Evolutionary conservation across 2,888 invertebrate genomes (phyloP).

Genomic region (Leptura quadrifasciata): DNA sequence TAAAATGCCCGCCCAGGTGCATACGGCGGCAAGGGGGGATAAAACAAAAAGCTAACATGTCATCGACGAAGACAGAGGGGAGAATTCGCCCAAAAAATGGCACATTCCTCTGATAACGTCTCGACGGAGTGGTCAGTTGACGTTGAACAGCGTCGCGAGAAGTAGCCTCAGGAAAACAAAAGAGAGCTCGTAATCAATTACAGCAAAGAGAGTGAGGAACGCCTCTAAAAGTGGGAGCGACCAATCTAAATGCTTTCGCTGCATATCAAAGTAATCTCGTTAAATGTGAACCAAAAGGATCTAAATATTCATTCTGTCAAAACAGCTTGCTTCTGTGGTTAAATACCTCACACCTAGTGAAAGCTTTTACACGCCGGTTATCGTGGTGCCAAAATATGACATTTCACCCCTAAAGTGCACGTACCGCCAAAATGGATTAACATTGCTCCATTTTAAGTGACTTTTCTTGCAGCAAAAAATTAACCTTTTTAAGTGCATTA

Average conservation of each 20-base stretch:
- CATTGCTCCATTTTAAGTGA: not conserved
- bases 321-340: conserved; percentile 71
- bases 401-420: conserved; percentile 14
- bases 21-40: conserved; percentile 73
- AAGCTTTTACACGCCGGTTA: conserved; percentile 36
- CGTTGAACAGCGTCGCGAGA: conserved; percentile 74
- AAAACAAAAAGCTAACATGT: conserved; percentile 70
- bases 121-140: conserved; percentile 76
- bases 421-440: conserved; percentile 22
- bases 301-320: conserved; percentile 74
- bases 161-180: conserved; percentile 59
- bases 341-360: conserved; percentile 54
- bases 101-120: conserved; percentile 77
- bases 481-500: conserved; percentile 51
- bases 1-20: conserved; percentile 75
- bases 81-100: conserved; percentile 70
- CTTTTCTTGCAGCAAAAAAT: conserved; percentile 13
- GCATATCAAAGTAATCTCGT: conserved; percentile 72
- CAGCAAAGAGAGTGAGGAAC: conserved; percentile 71
- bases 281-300: conserved; percentile 72
- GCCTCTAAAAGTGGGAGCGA: conserved; percentile 74
- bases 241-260: conserved; percentile 74
- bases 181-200: conserved; percentile 76
- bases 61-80: conserved; percentile 66
- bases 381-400: conserved; percentile 25